Percentiles rank a stretch among this genome's conserved stretches.
Evolutionary conservation across 2,113 vertebrate genomes (phyloP).

Genomic region (Odocoileus hemionus): DNA sequence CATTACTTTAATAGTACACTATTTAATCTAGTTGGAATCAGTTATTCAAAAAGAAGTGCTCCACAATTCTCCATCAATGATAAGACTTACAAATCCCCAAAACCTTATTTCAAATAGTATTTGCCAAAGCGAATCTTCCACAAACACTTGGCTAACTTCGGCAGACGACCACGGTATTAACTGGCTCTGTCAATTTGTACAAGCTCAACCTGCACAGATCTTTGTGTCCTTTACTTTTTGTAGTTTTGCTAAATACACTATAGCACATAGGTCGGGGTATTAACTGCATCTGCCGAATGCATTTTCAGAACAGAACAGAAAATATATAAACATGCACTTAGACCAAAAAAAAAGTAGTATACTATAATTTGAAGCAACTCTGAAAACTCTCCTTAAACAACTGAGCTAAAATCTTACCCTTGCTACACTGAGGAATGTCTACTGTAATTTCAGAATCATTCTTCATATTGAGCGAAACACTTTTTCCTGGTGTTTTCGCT

Average conservation of each 20-base stretch:
- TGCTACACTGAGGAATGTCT: slow-evolving; percentile 78
- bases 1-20: neutral
- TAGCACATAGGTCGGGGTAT: neutral
- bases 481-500: slow-evolving; percentile 87
- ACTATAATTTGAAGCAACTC: neutral
- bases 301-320: slow-evolving; percentile 38
- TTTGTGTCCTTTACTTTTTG: neutral
- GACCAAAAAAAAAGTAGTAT: neutral
- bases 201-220: neutral
- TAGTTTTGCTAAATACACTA: neutral
- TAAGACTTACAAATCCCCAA: neutral
- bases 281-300: neutral
- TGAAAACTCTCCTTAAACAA: slow-evolving; percentile 9
- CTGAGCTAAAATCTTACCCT: slow-evolving; percentile 80
- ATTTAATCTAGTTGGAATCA: neutral
- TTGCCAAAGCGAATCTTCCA: neutral
- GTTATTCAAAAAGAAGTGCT: neutral
- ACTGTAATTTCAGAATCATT: slow-evolving; percentile 72
- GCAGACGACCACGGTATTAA: neutral
- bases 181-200: neutral
- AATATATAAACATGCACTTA: slow-evolving; percentile 15
- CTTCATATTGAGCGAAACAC: slow-evolving; percentile 65
- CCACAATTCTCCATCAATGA: neutral
- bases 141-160: neutral
- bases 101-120: neutral